A percentile compares a stretch with the other conserved stretches of the same genome.
Evolutionary conservation across 2,113 vertebrate species (phyloP).

Genomic region (Corythaeola cristata): DNA sequence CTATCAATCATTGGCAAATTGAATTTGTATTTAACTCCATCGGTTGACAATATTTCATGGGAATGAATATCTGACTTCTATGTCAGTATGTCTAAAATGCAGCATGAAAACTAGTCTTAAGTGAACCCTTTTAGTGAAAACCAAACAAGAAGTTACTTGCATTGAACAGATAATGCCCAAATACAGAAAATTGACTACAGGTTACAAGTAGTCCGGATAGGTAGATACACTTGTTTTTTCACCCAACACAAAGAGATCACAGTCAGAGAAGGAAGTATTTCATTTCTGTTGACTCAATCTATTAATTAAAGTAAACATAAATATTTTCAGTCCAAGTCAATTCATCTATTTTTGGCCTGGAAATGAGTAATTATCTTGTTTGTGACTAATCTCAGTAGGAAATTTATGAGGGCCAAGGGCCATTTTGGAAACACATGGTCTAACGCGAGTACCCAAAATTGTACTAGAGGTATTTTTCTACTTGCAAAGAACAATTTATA

Average conservation of each 20-base stretch:
- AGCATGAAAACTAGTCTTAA: background rate
- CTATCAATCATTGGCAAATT: background rate
- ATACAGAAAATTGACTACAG: background rate
- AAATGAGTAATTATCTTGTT: conserved; percentile 28
- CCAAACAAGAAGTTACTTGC: background rate
- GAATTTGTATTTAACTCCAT: background rate
- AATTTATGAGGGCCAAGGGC: background rate
- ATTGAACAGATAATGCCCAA: background rate
- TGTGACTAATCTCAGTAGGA: background rate
- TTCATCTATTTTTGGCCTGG: background rate
- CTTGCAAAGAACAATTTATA: background rate
- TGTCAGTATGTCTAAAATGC: background rate
- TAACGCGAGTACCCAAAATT: background rate
- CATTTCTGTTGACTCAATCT: background rate
- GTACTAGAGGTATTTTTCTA: background rate
- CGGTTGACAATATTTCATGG: fast-evolving
- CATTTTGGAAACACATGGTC: background rate
- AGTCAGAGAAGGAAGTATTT: conserved; percentile 8
- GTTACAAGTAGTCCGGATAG: background rate
- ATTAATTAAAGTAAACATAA: background rate
- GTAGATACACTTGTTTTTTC: background rate
- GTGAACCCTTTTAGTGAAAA: background rate
- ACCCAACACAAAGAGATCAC: background rate
- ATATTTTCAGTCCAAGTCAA: background rate
- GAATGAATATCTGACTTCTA: background rate